Evolutionary conservation across 2,888 invertebrate species (phyloP), one percentile per base, ranked within the genome.

Genomic region (Leucophenga montana): DNA sequence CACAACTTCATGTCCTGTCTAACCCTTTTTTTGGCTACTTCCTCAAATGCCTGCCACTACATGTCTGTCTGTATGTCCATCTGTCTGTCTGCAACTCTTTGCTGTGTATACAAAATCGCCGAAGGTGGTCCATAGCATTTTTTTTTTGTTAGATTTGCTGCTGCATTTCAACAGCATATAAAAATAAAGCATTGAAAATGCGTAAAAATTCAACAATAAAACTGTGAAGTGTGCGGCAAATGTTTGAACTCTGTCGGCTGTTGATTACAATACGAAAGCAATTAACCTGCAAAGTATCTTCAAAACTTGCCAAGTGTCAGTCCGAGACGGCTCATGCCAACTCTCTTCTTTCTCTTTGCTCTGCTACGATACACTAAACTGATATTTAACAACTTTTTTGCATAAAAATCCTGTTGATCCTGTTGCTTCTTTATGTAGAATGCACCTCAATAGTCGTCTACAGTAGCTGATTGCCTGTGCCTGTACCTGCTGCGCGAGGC

Each of bases 401-500:
- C 62, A 64, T 64, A 64, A 64, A 64, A 48, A 6, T 46, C 62
- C 20, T 46, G 44, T 31, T 20, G 61, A 18, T 57, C 57, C 16
- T 14, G 3, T 20, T 61, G 39, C 44, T 56, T 56, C 22, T 9
- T 56, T 56, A 18, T 20, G 20, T 56, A 13, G 0, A 6, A 22
- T 27, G 5, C 22, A 54, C n/a, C 31, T 39, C 4, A 2, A 22
- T 14, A 22, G 13, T 14, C 1, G 31, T 8, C 62, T 33, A 46
- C 46, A 64, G 62, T 46, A 22, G 62, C 62, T 22, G 20, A 31
- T 20, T 46, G 62, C 20, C 14, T 13, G 11, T 64, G 33, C 59
- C 59, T 59, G 59, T 68, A 48, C 68, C 61, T 46, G 64, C 64
- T 69, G 68, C n/a, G 68, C 8, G 39, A 39, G 39, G 11, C 44